Percentiles rank a stretch among this genome's conserved stretches.
Evolutionary conservation across 2,797 vertebrate genomes (phyloP).

Genomic region (Pelochelys cantorii): DNA sequence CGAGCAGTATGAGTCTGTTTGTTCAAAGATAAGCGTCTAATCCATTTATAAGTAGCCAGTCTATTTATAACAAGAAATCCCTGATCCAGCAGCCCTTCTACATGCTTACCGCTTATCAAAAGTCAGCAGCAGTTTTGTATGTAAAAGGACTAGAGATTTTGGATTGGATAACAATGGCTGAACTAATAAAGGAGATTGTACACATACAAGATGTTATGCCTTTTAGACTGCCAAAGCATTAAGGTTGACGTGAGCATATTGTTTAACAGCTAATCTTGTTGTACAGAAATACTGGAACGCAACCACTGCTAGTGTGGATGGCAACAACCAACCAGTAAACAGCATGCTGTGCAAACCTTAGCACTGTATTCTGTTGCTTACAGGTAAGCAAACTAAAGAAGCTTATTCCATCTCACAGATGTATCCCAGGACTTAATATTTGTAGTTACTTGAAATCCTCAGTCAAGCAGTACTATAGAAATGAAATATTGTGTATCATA

Average conservation of each 20-base stretch:
- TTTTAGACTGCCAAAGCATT: not conserved
- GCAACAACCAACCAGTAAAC: not conserved
- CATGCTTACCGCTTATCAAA: not conserved
- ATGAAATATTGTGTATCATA: not conserved
- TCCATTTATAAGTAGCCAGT: not conserved
- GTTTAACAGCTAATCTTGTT: not conserved
- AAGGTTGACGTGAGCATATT: not conserved
- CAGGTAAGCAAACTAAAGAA: not conserved
- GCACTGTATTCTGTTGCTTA: not conserved
- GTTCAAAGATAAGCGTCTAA: not conserved
- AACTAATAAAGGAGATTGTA: not conserved
- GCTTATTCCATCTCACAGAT: not conserved
- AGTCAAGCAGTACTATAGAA: not conserved
- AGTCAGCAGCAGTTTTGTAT: not conserved
- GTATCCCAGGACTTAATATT: not conserved
- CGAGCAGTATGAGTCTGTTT: not conserved
- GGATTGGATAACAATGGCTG: not conserved
- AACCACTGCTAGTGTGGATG: not conserved
- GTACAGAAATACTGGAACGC: not conserved
- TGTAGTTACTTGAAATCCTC: not conserved
- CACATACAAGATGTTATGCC: not conserved
- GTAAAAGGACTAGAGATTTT: not conserved
- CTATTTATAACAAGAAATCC: not conserved
- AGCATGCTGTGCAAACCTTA: not conserved
- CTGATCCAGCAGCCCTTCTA: not conserved